Evolutionary conservation across 2,797 vertebrate species (phyloP), one percentile per base, ranked within the genome.

Genomic region (Enteromius fasciolatus): DNA sequence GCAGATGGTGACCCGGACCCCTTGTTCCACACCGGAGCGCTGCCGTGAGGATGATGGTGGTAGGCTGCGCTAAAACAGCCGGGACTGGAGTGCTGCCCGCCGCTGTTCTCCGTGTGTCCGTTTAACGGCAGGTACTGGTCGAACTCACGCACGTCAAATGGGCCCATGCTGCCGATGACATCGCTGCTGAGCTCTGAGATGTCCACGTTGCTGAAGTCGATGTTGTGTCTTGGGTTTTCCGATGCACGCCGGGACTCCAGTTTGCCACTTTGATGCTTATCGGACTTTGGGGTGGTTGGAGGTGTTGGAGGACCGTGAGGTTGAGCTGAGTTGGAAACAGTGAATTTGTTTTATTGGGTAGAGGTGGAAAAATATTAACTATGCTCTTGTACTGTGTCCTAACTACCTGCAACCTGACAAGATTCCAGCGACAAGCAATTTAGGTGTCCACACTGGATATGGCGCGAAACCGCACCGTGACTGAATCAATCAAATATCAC

Each of bases 161-260:
- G 92, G 89, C 99, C 98, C 94, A 99, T 99, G 93, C 97, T 98
- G 93, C 96, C 95, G 88, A 99, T 99, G 93, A 99, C 98, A 86
- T 99, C 98, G 0, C 96, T 99, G 94, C 98, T 99, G 84, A 99
- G 94, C 94, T 99, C 98, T 0, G 96, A 97, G 93, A 99, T 99
- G 94, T 99, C 98, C 84, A 99, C 96, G 9, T 99, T 99, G 94
- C 98, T 99, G 93, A 99, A 99, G 93, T 99, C 98, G 0, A 99
- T 99, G 95, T 99, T 98, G 91, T 99, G 98, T 74, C 98, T 95
- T 36, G 94, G 93, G 6, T 93, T 94, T 87, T 99, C 97, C 80
- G 93, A 89, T 18, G 95, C 97, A 0, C 95, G 95, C 82, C 61
- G 61, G 61, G 61, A 33, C 61, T 64, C 28, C 61, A 4, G 61